Conservation (phyloP, 1,140 invertebrate species). For the Cephus cinctus region DNA sequence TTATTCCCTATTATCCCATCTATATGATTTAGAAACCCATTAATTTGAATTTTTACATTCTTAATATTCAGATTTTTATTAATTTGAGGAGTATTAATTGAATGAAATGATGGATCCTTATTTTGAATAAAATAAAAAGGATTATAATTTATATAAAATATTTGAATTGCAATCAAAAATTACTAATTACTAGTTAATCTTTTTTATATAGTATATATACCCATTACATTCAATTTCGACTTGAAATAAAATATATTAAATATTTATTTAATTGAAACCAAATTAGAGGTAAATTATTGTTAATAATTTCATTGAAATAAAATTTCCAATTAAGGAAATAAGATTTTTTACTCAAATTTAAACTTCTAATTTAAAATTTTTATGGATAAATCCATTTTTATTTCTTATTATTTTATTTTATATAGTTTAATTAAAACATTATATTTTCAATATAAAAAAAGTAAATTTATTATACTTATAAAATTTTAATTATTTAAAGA, state of each 20-base stretch:
- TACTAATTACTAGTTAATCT: slow-evolving; percentile 13
- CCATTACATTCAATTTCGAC: slow-evolving; percentile 61
- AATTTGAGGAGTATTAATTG: slow-evolving; percentile 59
- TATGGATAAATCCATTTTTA: background rate
- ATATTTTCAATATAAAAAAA: slow-evolving; percentile 60
- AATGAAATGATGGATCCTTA: slow-evolving; percentile 63
- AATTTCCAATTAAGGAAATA: slow-evolving; percentile 54
- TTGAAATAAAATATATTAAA: slow-evolving; percentile 57
- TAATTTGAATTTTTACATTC: slow-evolving; percentile 43
- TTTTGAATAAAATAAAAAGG: slow-evolving; percentile 30
- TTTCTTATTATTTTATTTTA: slow-evolving; percentile 9
- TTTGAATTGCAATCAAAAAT: slow-evolving; percentile 28
- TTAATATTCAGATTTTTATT: slow-evolving; percentile 59
- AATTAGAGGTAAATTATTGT: slow-evolving; percentile 62
- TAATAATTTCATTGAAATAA: slow-evolving; percentile 58
- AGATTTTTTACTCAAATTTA: too few relatives aligned
- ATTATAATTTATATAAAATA: slow-evolving; percentile 23
- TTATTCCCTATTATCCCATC: slow-evolving; percentile 56
- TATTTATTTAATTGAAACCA: slow-evolving; percentile 63
- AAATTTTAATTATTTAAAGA: slow-evolving; percentile 41
- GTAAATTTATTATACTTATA: slow-evolving; percentile 27
- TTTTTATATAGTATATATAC: slow-evolving; percentile 57
- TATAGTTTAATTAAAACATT: slow-evolving; percentile 58
- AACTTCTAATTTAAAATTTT: too few relatives aligned
- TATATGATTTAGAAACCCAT: slow-evolving; percentile 44